phyloP scores from a whole-genome alignment of 2,888 invertebrate genomes.

The Phymatocera aterrima region DNA sequence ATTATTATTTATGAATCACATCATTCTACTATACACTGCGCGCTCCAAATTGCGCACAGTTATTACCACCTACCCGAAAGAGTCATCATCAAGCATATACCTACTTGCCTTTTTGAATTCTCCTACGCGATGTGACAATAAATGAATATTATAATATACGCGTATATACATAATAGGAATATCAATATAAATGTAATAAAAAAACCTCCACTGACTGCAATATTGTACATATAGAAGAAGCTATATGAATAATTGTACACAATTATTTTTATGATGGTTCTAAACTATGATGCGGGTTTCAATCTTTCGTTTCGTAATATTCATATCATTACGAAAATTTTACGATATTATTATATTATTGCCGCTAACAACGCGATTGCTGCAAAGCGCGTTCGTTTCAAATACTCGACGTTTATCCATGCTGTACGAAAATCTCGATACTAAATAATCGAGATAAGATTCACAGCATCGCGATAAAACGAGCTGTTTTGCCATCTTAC shows the following conservation, averaged over 20 bases:
- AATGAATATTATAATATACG: neutral
- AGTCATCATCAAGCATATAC: neutral
- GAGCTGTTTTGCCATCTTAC: neutral
- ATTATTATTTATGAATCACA: conserved; percentile 25
- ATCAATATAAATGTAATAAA: neutral
- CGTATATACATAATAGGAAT: neutral
- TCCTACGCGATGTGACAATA: neutral
- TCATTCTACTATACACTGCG: neutral
- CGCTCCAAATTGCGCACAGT: neutral
- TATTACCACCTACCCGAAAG: conserved; percentile 29
- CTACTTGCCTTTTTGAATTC: neutral
- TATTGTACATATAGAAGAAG: too few species aligned
- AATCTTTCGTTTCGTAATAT: conserved; percentile 18
- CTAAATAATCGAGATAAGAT: neutral
- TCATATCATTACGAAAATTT: neutral
- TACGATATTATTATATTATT: too few species aligned
- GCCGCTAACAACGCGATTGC: neutral
- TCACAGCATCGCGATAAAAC: neutral
- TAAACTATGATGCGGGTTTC: neutral
- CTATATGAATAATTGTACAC: neutral
- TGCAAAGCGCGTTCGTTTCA: neutral
- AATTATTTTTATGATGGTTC: neutral
- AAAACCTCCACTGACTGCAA: too few species aligned
- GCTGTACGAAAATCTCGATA: conserved; percentile 21
- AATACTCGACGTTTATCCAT: conserved; percentile 1